Evolutionary conservation across 2,888 invertebrate species (phyloP).

Genomic region (Pogonocherus hispidulus): DNA sequence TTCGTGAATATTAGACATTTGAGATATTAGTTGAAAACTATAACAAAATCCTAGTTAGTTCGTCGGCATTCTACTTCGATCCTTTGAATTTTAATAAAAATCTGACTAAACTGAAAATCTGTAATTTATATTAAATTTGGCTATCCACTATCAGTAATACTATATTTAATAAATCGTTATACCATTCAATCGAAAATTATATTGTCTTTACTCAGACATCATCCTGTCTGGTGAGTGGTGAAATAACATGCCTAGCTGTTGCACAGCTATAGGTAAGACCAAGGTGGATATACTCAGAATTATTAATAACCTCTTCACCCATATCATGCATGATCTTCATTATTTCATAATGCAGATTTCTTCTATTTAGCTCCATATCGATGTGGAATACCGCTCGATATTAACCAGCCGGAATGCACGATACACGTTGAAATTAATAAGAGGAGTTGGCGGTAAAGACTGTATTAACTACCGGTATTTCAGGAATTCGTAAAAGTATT

Average conservation of each 20-base stretch:
- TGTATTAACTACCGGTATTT: conserved; percentile 62
- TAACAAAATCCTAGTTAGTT: no score
- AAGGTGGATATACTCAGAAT: conserved; percentile 5
- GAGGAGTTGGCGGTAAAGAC: conserved; percentile 59
- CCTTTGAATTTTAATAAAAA: no score
- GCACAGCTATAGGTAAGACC: conserved; percentile 4
- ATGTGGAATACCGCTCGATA: conserved; percentile 53
- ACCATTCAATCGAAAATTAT: conserved; percentile 9
- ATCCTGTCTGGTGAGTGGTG: conserved; percentile 24
- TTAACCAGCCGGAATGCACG: conserved; percentile 57
- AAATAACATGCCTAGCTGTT: conserved; percentile 13
- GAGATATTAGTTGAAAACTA: no score
- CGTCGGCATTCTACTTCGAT: no score
- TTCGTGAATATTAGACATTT: no score
- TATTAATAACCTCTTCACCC: conserved; percentile 27
- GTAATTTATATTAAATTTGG: no score
- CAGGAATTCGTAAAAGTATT: conserved; percentile 58
- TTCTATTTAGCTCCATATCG: conserved; percentile 43
- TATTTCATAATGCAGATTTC: conserved; percentile 20
- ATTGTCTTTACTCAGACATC: conserved; percentile 15
- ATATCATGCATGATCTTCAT: conserved; percentile 25
- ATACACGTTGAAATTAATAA: conserved; percentile 57
- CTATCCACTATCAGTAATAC: no score
- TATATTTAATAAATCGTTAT: no score
- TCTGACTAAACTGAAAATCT: no score